phyloP scores from a whole-genome alignment of 2,797 vertebrate species.

The Echeneis naucrates region DNA sequence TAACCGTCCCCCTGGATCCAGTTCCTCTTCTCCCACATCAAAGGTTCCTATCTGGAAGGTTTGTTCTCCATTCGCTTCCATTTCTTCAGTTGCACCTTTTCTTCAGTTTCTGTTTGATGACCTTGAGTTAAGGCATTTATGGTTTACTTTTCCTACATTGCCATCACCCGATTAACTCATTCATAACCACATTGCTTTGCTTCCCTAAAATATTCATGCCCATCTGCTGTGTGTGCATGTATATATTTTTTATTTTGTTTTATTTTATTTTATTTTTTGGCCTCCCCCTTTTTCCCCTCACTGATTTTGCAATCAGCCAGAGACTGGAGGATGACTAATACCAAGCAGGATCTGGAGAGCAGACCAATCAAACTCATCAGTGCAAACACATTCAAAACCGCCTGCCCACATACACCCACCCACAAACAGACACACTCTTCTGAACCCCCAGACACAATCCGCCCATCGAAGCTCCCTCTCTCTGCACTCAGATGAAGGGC shows the following conservation, averaged over 20 bases:
- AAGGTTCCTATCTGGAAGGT: constrained; percentile 99
- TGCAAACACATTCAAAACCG: constrained; percentile 28
- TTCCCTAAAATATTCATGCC: constrained; percentile 57
- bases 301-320: constrained; percentile 71
- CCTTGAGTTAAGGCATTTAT: constrained; percentile 33
- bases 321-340: constrained; percentile 72
- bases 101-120: constrained; percentile 52
- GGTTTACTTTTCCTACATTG: constrained; percentile 42
- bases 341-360: constrained; percentile 59
- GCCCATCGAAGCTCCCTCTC: constrained; percentile 75
- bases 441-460: constrained; percentile 30
- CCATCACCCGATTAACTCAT: constrained; percentile 72
- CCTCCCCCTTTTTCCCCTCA: constrained; percentile 25
- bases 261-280: constrained; percentile 43
- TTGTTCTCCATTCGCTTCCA: constrained; percentile 90
- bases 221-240: constrained; percentile 54
- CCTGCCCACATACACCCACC: constrained; percentile 24
- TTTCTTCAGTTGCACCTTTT: constrained; percentile 69
- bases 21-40: constrained; percentile 98
- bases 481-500: constrained; percentile 85
- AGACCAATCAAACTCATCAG: constrained; percentile 37
- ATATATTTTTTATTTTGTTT: constrained; percentile 37
- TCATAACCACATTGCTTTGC: constrained; percentile 74
- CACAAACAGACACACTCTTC: constrained; percentile 27
- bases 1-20: constrained; percentile 97